Conservation (phyloP, 1,140 invertebrate species). For the Yoshiicerus persimilis region DNA sequence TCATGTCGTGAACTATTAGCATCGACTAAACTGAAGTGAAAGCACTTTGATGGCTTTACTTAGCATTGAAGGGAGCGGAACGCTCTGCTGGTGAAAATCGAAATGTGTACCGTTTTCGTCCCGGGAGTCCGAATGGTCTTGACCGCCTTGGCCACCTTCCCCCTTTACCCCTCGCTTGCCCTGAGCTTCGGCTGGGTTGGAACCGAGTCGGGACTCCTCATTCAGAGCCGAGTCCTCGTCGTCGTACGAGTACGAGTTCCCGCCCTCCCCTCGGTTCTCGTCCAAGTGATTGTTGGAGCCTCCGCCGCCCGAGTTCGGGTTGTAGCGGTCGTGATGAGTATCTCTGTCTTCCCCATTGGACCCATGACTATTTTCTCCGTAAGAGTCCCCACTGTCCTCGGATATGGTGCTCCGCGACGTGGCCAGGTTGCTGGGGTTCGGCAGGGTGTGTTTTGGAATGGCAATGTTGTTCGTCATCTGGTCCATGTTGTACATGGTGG, state of each 20-base stretch:
- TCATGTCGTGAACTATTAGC: conserved; percentile 21
- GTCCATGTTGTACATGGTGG: conserved; percentile 50
- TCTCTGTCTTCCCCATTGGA: conserved; percentile 9
- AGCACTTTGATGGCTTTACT: not conserved
- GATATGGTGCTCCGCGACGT: conserved; percentile 45
- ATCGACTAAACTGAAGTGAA: not conserved
- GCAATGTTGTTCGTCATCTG: conserved; percentile 50
- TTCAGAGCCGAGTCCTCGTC: conserved; percentile 41
- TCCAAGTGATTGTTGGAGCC: conserved; percentile 43
- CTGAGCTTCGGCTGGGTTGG: conserved; percentile 37
- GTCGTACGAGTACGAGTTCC: conserved; percentile 42
- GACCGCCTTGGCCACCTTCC: conserved; percentile 37
- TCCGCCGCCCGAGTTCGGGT: conserved; percentile 30
- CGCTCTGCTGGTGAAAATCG: not conserved
- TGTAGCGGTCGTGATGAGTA: conserved; percentile 35
- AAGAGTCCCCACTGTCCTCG: conserved; percentile 25
- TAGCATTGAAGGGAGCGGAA: not conserved
- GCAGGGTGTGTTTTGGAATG: conserved; percentile 48
- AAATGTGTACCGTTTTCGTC: conserved; percentile 44
- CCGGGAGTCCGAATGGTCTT: conserved; percentile 38
- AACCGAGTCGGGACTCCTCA: conserved; percentile 33
- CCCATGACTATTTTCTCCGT: conserved; percentile 26
- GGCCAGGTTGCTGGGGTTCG: conserved; percentile 48
- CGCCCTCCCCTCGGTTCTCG: conserved; percentile 40
- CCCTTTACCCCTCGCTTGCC: conserved; percentile 47